Conservation (phyloP, 1,140 invertebrate genomes). For the Dermatophagoides farinae region DNA sequence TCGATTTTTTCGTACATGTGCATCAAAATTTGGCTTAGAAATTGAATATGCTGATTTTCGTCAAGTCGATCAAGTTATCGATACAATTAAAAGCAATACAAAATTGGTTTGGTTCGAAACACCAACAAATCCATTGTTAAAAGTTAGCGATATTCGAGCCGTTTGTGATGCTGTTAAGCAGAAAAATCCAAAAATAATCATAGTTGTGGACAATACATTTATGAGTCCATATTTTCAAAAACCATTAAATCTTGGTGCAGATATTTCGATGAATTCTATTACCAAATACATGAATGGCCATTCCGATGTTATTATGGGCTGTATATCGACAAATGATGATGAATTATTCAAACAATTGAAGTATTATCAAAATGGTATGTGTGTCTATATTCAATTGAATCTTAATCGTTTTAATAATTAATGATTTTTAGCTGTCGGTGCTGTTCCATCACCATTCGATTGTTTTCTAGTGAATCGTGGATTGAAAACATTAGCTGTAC, state of each 20-base stretch:
- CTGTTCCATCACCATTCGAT: slow-evolving; percentile 88
- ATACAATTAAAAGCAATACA: slow-evolving; percentile 55
- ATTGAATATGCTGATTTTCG: slow-evolving; percentile 61
- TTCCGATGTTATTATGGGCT: slow-evolving; percentile 92
- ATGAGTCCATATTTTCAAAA: slow-evolving; percentile 81
- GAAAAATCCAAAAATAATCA: slow-evolving; percentile 41
- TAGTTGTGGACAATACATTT: slow-evolving; percentile 94
- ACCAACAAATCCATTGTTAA: slow-evolving; percentile 89
- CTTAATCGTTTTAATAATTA: neutral
- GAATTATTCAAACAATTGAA: slow-evolving; percentile 46
- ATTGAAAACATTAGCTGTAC: slow-evolving; percentile 56
- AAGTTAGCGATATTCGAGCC: slow-evolving; percentile 66
- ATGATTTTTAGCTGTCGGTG: slow-evolving; percentile 44
- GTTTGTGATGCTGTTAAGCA: slow-evolving; percentile 40
- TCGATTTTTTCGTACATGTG: slow-evolving; percentile 37
- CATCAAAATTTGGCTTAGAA: slow-evolving; percentile 43
- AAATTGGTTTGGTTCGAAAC: slow-evolving; percentile 92
- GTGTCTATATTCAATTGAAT: slow-evolving; percentile 3
- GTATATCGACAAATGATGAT: slow-evolving; percentile 48
- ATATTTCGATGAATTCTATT: slow-evolving; percentile 74
- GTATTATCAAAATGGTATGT: slow-evolving; percentile 71
- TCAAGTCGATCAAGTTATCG: slow-evolving; percentile 40
- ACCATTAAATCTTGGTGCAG: slow-evolving; percentile 72
- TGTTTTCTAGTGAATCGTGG: slow-evolving; percentile 81
- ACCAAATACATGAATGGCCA: slow-evolving; percentile 99